phyloP scores from a whole-genome alignment of 2,113 vertebrate genomes.

The Xiphophorus hellerii region DNA sequence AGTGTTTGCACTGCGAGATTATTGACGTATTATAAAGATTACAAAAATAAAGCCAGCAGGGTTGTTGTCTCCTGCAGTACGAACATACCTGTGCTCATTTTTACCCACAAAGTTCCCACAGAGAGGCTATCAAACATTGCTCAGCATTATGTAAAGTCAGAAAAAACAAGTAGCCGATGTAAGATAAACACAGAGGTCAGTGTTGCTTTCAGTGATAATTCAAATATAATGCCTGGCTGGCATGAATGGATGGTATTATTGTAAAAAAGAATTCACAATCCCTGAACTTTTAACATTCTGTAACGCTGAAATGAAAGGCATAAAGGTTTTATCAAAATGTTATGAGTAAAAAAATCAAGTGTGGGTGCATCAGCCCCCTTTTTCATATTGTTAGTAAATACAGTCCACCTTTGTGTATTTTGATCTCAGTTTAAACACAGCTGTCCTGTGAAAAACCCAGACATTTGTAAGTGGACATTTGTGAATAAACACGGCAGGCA shows the following conservation, averaged over 20 bases:
- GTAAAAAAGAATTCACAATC: background rate
- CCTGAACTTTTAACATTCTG: background rate
- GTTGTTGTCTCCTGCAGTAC: constrained; percentile 32
- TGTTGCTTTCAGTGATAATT: constrained; percentile 37
- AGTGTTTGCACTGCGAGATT: constrained; percentile 92
- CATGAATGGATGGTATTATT: background rate
- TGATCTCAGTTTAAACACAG: background rate
- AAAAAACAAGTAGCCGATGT: constrained; percentile 58
- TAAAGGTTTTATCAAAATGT: background rate
- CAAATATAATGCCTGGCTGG: constrained; percentile 11
- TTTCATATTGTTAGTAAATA: background rate
- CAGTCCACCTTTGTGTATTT: background rate
- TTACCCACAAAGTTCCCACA: background rate
- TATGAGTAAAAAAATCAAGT: background rate
- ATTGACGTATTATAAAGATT: constrained; percentile 61
- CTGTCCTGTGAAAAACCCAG: background rate
- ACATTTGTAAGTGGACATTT: background rate
- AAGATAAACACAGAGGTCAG: constrained; percentile 42
- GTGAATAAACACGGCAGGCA: background rate
- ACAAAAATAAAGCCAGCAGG: constrained; percentile 66
- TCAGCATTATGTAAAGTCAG: constrained; percentile 42
- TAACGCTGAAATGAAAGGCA: background rate
- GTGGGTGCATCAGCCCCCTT: background rate
- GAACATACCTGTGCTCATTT: constrained; percentile 23
- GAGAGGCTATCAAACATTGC: constrained; percentile 20